A percentile compares a stretch with the other conserved stretches of the same genome.
Evolutionary conservation across 1,140 invertebrate genomes (phyloP).

Genomic region (Phocides pigmalion): DNA sequence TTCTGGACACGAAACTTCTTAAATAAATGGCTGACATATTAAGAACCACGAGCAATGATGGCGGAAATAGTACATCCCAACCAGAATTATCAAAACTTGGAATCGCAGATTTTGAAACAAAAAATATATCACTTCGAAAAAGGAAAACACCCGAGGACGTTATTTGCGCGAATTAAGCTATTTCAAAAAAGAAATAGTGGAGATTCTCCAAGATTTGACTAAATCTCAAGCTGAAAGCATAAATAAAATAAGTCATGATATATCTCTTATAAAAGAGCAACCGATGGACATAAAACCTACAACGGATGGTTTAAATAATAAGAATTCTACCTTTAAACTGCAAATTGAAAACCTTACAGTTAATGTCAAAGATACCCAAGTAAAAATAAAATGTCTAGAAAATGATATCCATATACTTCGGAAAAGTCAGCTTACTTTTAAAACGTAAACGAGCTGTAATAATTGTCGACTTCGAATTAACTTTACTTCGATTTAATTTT

Average conservation of each 20-base stretch:
- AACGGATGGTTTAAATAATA: background rate
- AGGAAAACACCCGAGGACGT: background rate
- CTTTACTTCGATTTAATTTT: slow-evolving; percentile 34
- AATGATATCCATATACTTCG: background rate
- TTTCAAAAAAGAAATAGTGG: slow-evolving; percentile 5
- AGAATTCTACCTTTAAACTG: background rate
- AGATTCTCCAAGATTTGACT: background rate
- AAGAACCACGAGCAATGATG: background rate
- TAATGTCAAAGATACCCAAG: background rate
- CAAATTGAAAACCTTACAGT: background rate
- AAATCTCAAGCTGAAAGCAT: background rate
- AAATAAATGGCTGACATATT: no score
- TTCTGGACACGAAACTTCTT: no score
- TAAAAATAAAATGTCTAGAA: slow-evolving; percentile 3
- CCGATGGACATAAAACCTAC: slow-evolving; percentile 3
- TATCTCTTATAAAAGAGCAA: slow-evolving; percentile 2
- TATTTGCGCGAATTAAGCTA: background rate
- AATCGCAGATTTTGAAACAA: background rate
- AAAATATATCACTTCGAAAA: slow-evolving; percentile 1
- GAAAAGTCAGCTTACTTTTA: slow-evolving; percentile 3
- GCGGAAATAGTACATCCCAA: slow-evolving; percentile 9
- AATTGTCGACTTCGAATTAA: slow-evolving; percentile 32
- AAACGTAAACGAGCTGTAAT: slow-evolving; percentile 19
- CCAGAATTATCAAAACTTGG: slow-evolving; percentile 2
- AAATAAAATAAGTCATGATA: slow-evolving; percentile 2